Evolutionary conservation across 2,797 vertebrate species (phyloP).

Genomic region (Natrix natrix): DNA sequence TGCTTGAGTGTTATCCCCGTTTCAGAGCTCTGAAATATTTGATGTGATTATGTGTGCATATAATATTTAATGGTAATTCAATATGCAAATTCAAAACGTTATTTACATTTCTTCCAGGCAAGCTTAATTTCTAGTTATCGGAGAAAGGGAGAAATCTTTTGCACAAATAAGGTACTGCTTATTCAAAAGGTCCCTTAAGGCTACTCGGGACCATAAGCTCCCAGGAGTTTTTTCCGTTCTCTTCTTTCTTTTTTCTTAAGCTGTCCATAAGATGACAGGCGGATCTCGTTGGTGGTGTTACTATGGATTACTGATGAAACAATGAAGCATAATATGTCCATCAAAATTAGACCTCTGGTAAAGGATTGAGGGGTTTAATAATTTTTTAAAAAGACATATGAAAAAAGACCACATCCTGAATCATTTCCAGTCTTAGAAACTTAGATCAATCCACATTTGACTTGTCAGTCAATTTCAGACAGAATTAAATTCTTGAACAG

Average conservation of each 20-base stretch:
- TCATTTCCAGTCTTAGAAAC: conserved; percentile 35
- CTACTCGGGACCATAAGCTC: conserved; percentile 56
- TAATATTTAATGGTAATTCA: conserved; percentile 70
- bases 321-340: conserved; percentile 66
- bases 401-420: conserved; percentile 33
- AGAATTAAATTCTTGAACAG: not conserved
- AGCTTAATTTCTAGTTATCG: conserved; percentile 72
- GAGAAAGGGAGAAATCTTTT: conserved; percentile 68
- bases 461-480: conserved; percentile 4
- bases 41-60: conserved; percentile 65
- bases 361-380: conserved; percentile 25
- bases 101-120: conserved; percentile 72
- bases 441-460: conserved; percentile 46
- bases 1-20: conserved; percentile 53
- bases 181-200: conserved; percentile 67
- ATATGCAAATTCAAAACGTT: conserved; percentile 65
- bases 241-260: conserved; percentile 51
- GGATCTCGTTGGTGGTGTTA: conserved; percentile 63
- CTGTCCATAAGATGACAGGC: conserved; percentile 66
- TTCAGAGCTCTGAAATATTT: conserved; percentile 67
- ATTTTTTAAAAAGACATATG: conserved; percentile 45
- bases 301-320: conserved; percentile 70
- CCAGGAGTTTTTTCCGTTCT: conserved; percentile 3
- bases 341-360: conserved; percentile 55
- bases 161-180: conserved; percentile 66